Base-by-base conservation (phyloP, 2,113 vertebrate species). In the Spea bombifrons region DNA sequence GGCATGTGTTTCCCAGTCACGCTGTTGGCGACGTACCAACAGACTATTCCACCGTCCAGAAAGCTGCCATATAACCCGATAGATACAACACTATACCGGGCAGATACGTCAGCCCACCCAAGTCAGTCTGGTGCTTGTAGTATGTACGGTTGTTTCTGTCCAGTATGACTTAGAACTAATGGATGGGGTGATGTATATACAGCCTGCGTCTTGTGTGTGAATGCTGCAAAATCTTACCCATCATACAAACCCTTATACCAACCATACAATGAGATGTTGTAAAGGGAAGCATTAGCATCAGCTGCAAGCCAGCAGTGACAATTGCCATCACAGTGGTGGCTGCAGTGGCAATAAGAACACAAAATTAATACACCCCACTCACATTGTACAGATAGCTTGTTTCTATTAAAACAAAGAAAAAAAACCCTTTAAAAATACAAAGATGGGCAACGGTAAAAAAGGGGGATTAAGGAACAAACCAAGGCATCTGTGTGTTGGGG, bases 171-270 rank as follows among this genome's bases (percentile, higher is more conserved):
- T 30, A 30, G 30, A 13, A 30, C 61, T 75, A 66, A 66, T 55
- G 52, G 10, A 65, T 76, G 53, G 52, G 5, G 53, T 61, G 49
- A 45, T 46, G 8, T 70, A 15, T 77, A 49, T 9, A 13, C 45
- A 61, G 52, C 52, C 46, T 67, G 65, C 73, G 78, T 80, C 71
- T 59, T 50, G 78, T 80, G 78, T 80, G 78, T 80, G 74, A 80
- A 67, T 74, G 78, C 83, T 88, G 87, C 81, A 86, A 86, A 88
- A 85, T 87, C 96, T 97, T 97, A 97, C 96, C 95, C 95, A 97
- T 96, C 94, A 96, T 97, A 97, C 96, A 97, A 97, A 97, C 96
- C 96, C 96, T 96, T 94, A 97, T 97, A 97, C 96, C 95, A 97
- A 97, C 96, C 96, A 97, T 96, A 97, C 92, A 97, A 94, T 96